Evolutionary conservation across 2,888 invertebrate species (phyloP).

Genomic region (Tenthredo scrophulariae): DNA sequence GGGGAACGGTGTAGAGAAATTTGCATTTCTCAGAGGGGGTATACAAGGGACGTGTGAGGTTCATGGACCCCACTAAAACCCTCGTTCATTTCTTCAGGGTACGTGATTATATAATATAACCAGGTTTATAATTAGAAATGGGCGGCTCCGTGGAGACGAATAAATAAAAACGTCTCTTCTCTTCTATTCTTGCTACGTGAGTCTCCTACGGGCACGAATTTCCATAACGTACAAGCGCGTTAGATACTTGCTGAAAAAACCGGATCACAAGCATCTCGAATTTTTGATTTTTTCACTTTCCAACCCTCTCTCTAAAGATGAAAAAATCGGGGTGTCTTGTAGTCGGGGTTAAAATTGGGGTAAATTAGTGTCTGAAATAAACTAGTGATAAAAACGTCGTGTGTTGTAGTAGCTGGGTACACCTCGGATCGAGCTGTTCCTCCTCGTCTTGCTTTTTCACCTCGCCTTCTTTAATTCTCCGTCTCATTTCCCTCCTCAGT

Average conservation of each 20-base stretch:
- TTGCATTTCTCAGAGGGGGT: slow-evolving; percentile 28
- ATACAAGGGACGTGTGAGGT: neutral
- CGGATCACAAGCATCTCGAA: neutral
- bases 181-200: neutral
- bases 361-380: no score
- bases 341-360: no score
- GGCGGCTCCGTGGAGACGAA: slow-evolving; percentile 46
- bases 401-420: no score
- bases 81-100: neutral
- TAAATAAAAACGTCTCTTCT: slow-evolving; percentile 12
- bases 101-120: slow-evolving; percentile 36
- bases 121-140: slow-evolving; percentile 44
- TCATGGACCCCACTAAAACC: neutral
- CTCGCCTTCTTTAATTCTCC: neutral
- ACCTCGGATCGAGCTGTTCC: no score
- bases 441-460: neutral
- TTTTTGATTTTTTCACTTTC: no score
- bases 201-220: neutral
- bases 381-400: no score
- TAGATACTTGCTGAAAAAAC: neutral
- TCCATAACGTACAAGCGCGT: neutral
- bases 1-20: neutral
- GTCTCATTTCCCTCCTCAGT: neutral
- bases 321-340: no score
- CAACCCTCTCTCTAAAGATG: no score